Base-by-base conservation (phyloP, 2,888 invertebrate genomes). In the Brachycybe producta region DNA sequence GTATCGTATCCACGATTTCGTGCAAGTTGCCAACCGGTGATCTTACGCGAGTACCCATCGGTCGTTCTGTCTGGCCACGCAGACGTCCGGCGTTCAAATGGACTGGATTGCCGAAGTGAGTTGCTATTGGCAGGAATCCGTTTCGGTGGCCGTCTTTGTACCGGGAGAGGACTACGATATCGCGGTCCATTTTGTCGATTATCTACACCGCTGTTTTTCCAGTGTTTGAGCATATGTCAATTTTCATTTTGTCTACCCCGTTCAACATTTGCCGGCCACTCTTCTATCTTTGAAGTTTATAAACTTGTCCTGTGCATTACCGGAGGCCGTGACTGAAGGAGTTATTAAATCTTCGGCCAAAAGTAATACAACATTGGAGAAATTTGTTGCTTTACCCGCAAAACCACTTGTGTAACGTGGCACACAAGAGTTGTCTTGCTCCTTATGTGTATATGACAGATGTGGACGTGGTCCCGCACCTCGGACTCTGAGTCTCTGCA, bases 401-500 rank as follows among this genome's bases (percentile, higher is more conserved):
- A 68, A 91, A 90, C 63, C 85, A 87, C 62, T 70, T 90, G 70
- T 72, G 90, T 57, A 91, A 91, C 65, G 67, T 88, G 49, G 90
- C 88, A 0, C 70, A 88, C 47, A 83, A 84, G 62, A 57, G 84
- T 61, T 87, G 87, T 58, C 84, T 84, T 59, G 79, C 79, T 2
- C 55, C 58, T 24, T 82, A 79, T 65, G 83, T 86, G 40, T 87
- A 87, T 62, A 71, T 88, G 40, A 85, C 86, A 2, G 90, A 90
- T 66, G 80, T 90, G 7, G 90, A 91, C 65, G 83, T 90, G 55
- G 79, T 90, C 52, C 88, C 90, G 1, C 83, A 83, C 54, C 71
- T 69, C 57, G 78, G 78, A 55, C 77, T 86, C 70, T 77, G 82
- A 1, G 75, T 77, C 46, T 72, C 75, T 21, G 26, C 30, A 19